These are phyloP conservation scores for Xenops minutus DNA, from an alignment of 2,797 vertebrate species.

Conservation along the genomic window DNA sequence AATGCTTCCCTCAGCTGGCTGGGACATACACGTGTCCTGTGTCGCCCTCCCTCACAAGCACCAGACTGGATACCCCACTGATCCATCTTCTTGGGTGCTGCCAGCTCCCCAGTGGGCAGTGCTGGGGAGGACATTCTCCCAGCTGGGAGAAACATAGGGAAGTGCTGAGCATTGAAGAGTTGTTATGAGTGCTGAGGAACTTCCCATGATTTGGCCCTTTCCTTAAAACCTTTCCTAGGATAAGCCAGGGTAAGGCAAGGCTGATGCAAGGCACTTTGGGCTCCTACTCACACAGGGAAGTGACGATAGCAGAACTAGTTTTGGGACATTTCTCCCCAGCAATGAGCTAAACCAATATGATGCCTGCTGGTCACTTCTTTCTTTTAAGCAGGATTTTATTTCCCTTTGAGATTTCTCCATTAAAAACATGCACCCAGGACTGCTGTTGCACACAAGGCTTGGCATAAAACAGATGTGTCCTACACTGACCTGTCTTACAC, in stretches of 20 bases:
- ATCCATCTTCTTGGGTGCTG: background rate
- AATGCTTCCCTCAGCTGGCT: background rate
- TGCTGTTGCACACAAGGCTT: background rate
- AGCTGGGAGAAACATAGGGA: background rate
- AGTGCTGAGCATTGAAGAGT: background rate
- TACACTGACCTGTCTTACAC: background rate
- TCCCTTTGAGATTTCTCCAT: background rate
- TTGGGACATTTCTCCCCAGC: background rate
- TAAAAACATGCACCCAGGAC: background rate
- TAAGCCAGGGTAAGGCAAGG: background rate
- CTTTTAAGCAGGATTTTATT: background rate
- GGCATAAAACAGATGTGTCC: rapidly evolving
- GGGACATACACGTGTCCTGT: rapidly evolving
- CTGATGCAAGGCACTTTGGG: background rate
- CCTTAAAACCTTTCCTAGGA: background rate
- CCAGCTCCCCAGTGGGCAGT: background rate
- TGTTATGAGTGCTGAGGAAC: background rate
- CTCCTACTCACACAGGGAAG: background rate
- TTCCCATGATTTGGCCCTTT: background rate
- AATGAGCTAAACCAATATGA: background rate
- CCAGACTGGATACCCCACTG: background rate
- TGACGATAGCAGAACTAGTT: background rate
- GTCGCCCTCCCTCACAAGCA: background rate
- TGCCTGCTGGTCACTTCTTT: background rate
- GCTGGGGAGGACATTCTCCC: background rate